Base-by-base conservation (phyloP, 2,888 invertebrate genomes). In the Alloplasta piceator region DNA sequence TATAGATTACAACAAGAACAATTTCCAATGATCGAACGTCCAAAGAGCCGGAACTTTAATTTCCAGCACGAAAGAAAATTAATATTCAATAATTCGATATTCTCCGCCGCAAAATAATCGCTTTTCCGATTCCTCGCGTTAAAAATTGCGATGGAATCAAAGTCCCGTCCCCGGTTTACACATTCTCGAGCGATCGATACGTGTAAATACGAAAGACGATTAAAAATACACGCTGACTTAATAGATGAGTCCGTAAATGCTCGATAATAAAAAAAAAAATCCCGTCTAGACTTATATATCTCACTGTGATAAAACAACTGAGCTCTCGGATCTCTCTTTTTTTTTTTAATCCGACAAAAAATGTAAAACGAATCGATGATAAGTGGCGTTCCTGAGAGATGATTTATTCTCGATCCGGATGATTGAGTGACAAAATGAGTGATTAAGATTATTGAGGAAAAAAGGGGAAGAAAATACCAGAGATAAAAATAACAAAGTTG, bases 71-170 rank as follows among this genome's bases (percentile, higher is more conserved):
- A 26, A 26, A 26, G 26, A 26, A 26, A 26, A 26, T 26, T 3
- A 26, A 26, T 26, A 26, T 26, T 26, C 26, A 26, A 26, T 26
- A 26, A 26, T 26, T 26, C 26, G 3, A 26, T 26, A 26, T 26
- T 26, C 26, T 26, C 26, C 26, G 26, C 26, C 26, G 3, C 26
- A 26, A 36, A 64, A 26, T 38, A 38, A 50, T 12, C 64, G 14
- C 14, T 39, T 61, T 10, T n/a, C 14, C 50, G 26, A 60, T 60
- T 52, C n/a, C 2, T 14, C 12, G 50, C 14, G 10, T 38, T 39
- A 43, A 63, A 63, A 14, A 43, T 56, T 63, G 12, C 67, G n/a
- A 43, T 41, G 50, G 52, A 74, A 56, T 63, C 66, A 78, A 63
- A 68, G 73, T 78, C 14, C 56, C 36, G 52, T 60, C n/a, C 1